Conservation (phyloP, 1,140 invertebrate species). For the Colletes gigas region DNA sequence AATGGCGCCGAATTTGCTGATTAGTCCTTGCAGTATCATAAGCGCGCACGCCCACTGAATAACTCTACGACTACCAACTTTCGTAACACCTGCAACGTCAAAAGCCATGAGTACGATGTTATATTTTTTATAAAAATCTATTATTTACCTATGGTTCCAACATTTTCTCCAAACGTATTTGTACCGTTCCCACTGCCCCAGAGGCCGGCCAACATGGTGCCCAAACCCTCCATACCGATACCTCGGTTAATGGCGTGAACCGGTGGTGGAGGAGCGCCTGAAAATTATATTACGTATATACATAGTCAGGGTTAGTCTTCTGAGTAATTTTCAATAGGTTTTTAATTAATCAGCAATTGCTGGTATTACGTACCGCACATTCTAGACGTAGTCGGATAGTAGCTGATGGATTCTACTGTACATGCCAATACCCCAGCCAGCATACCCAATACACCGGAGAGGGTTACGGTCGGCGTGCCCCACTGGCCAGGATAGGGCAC, state of each 20-base stretch:
- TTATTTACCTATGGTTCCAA: constrained; percentile 89
- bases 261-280: constrained; percentile 90
- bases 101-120: too few relatives aligned
- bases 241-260: constrained; percentile 93
- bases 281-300: not conserved
- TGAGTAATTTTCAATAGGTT: not conserved
- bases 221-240: constrained; percentile 91
- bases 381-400: constrained; percentile 93
- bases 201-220: constrained; percentile 90
- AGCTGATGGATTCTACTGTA: constrained; percentile 93
- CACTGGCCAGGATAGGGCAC: constrained; percentile 94
- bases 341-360: not conserved
- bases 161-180: constrained; percentile 94
- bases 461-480: constrained; percentile 89
- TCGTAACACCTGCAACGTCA: constrained; percentile 72
- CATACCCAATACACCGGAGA: constrained; percentile 90
- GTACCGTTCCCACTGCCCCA: constrained; percentile 93
- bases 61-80: constrained; percentile 93
- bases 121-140: not conserved
- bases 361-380: constrained; percentile 85
- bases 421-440: constrained; percentile 91
- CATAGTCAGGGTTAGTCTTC: not conserved
- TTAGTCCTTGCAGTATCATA: constrained; percentile 90
- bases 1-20: constrained; percentile 91
- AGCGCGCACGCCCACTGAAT: constrained; percentile 90